Percentiles rank a stretch among this genome's conserved stretches.
Conservation (phyloP, 2,888 invertebrate species). For the Autographa pulchrina region DNA sequence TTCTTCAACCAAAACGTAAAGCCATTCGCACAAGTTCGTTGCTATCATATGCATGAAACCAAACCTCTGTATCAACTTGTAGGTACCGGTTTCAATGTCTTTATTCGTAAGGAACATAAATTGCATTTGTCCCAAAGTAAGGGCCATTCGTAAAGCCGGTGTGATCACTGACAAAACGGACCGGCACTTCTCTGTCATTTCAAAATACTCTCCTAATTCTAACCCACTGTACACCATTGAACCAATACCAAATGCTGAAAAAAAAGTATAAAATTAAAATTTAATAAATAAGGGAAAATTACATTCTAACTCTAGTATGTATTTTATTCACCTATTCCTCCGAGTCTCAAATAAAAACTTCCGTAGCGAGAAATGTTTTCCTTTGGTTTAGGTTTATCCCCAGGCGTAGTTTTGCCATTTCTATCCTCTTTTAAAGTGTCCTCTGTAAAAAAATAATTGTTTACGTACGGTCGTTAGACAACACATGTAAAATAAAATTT, state of each 20-base stretch:
- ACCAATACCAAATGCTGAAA: constrained; percentile 89
- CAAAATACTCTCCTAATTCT: constrained; percentile 93
- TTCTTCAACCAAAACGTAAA: constrained; percentile 96
- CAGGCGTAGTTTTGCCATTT: constrained; percentile 75
- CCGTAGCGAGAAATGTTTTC: constrained; percentile 91
- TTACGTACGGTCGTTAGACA: constrained; percentile 65
- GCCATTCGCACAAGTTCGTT: constrained; percentile 97
- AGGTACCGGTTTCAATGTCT: constrained; percentile 89
- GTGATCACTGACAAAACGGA: constrained; percentile 93
- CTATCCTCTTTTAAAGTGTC: constrained; percentile 79
- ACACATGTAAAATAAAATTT: constrained; percentile 68
- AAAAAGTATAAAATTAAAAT: constrained; percentile 46
- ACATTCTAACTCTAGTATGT: not conserved
- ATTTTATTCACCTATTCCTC: constrained; percentile 91
- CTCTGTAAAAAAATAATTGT: constrained; percentile 70
- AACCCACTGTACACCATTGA: constrained; percentile 93
- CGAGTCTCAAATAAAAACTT: constrained; percentile 95
- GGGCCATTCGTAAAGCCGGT: constrained; percentile 94
- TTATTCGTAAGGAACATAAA: constrained; percentile 98
- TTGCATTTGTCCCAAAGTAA: constrained; percentile 97
- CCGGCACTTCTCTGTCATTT: constrained; percentile 91
- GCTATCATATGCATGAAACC: constrained; percentile 98
- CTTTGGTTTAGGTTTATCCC: constrained; percentile 78
- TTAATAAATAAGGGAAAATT: constrained; percentile 9
- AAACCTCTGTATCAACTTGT: constrained; percentile 94